Evolutionary conservation across 2,888 invertebrate species (phyloP), one percentile per base, ranked within the genome.

Genomic region (Ptychoptera albimana): DNA sequence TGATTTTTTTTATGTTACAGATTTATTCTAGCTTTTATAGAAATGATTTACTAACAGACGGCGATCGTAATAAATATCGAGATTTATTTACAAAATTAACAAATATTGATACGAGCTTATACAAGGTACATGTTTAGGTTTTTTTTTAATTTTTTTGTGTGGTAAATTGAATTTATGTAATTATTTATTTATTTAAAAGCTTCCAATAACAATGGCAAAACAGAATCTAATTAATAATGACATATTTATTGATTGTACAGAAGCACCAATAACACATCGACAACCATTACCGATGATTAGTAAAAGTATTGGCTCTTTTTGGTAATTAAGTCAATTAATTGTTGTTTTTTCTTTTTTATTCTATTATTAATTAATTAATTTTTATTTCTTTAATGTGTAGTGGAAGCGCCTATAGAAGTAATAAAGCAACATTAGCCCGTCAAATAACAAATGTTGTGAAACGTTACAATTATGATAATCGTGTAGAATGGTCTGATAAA

Each of bases 31-130:
- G 50, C 13, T 58, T 64, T 11, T 60, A 58, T 47, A 50, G 54
- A 10, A 43, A 51, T 7, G 54, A 58, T 2, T 51, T 57, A 47
- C 47, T 64, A n/a, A 63, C 56, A 41, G 59, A 59, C 15, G 55
- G 63, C 0, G 64, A 64, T 47, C 58, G 59, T 14, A 45, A 53
- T 2, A 59, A 57, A 30, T 64, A 58, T 52, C 45, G 46, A 29
- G 49, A 50, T n/a, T 37, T 48, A 6, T 48, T 45, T 36, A 42
- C 48, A 2, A 47, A 48, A 41, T 10, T 45, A 8, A 40, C 44
- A 38, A 12, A 14, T 9, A 37, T 43, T 8, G 30, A 39, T 37
- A 35, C 34, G 9, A 15, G 23, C 7, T 23, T 23, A 23, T 23
- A 23, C 7, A 23, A 23, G 23, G 23, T 23, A n/a, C n/a, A n/a